Conservation (phyloP, 2,113 vertebrate genomes). For the Camelus bactrianus region DNA sequence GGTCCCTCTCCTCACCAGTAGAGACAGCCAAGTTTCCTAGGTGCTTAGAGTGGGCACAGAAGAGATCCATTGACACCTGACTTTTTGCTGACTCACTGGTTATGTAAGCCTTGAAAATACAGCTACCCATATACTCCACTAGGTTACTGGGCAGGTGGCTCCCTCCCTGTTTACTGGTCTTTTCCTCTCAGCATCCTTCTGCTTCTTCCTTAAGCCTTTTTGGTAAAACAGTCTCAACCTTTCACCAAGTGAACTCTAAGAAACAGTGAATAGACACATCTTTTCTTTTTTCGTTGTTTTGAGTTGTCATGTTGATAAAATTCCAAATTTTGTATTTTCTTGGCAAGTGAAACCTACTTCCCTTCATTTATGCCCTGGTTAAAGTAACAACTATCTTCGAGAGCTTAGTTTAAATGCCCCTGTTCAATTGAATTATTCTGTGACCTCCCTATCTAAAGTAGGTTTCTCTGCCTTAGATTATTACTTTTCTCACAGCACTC, state of each 20-base stretch:
- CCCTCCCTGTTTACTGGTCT: neutral
- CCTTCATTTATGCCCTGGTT: constrained; percentile 20
- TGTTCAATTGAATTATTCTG: neutral
- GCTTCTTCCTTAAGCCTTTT: constrained; percentile 27
- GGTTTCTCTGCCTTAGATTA: neutral
- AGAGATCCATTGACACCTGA: constrained; percentile 55
- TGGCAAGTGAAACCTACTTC: constrained; percentile 7
- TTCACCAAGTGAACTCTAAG: constrained; percentile 31
- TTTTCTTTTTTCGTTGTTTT: constrained; percentile 5
- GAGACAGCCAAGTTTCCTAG: constrained; percentile 46
- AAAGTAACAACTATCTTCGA: neutral
- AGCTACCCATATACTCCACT: neutral
- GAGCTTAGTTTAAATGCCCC: neutral
- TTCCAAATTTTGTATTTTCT: constrained; percentile 30
- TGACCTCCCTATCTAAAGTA: neutral
- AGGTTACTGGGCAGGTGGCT: neutral
- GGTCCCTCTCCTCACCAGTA: neutral
- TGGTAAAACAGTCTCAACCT: neutral
- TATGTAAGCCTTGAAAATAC: constrained; percentile 71
- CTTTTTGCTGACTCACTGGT: constrained; percentile 81
- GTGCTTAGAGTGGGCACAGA: constrained; percentile 41
- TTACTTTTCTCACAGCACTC: neutral
- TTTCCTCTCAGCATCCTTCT: neutral
- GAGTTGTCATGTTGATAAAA: constrained; percentile 36
- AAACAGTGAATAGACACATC: neutral